Evolutionary conservation across 2,113 vertebrate species (phyloP).

Genomic region (Rhinoderma darwinii): DNA sequence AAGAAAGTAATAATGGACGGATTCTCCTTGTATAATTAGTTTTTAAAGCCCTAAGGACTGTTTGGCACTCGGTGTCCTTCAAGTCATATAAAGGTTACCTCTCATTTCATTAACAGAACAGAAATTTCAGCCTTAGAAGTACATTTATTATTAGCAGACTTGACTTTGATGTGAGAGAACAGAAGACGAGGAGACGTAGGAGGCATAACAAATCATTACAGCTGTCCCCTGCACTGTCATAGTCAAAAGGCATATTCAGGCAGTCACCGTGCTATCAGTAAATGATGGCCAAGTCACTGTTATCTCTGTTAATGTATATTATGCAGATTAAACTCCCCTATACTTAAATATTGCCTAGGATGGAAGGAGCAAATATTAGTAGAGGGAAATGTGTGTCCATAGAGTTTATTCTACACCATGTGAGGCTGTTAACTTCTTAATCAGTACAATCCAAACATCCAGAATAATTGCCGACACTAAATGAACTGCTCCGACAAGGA

Average conservation of each 20-base stretch:
- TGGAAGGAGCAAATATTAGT: neutral
- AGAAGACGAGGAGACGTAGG: conserved; percentile 46
- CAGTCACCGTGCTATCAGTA: conserved; percentile 22
- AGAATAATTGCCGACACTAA: neutral
- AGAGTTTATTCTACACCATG: neutral
- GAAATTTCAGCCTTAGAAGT: conserved; percentile 61
- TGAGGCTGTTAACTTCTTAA: neutral
- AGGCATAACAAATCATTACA: conserved; percentile 55
- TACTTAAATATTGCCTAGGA: neutral
- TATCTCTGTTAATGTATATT: conserved; percentile 32
- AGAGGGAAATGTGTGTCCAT: neutral
- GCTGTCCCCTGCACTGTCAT: conserved; percentile 42
- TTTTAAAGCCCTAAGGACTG: conserved; percentile 68
- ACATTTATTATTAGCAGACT: conserved; percentile 65
- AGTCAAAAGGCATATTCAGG: conserved; percentile 26
- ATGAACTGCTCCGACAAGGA: neutral
- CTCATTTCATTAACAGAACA: conserved; percentile 66
- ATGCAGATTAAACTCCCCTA: neutral
- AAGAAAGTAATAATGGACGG: conserved; percentile 62
- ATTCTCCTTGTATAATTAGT: conserved; percentile 66
- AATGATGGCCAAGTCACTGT: neutral
- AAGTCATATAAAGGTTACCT: conserved; percentile 66
- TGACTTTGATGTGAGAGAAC: conserved; percentile 62
- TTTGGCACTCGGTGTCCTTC: conserved; percentile 68
- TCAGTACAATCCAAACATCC: neutral